Evolutionary conservation across 2,797 vertebrate species (phyloP).

Genomic region (Glossophaga mutica): DNA sequence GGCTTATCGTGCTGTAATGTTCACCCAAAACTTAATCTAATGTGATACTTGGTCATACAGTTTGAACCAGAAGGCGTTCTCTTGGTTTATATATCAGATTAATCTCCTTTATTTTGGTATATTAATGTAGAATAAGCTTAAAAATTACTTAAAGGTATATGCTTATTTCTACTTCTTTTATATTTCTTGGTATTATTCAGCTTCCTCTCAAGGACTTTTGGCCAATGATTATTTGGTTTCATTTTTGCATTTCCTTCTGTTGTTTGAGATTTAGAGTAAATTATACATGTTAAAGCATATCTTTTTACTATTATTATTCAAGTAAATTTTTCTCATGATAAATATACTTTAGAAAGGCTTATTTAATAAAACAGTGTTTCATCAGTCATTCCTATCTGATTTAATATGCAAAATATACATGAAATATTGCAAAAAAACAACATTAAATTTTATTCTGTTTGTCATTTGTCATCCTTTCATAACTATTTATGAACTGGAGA

Average conservation of each 20-base stretch:
- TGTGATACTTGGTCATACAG: not conserved
- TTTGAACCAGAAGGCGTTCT: not conserved
- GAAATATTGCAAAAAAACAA: conserved; percentile 41
- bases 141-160: not conserved
- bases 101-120: not conserved
- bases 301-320: conserved; percentile 51
- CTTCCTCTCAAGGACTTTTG: not conserved
- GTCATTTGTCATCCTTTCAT: conserved; percentile 39
- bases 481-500: conserved; percentile 17
- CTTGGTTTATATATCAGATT: not conserved
- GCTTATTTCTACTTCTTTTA: not conserved
- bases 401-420: conserved; percentile 56
- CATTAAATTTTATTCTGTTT: conserved; percentile 44
- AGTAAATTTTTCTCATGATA: conserved; percentile 33
- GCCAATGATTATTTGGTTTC: not conserved
- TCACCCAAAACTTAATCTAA: not conserved
- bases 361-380: conserved; percentile 68
- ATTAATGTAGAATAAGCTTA: not conserved
- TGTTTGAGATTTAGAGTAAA: conserved; percentile 48
- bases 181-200: not conserved
- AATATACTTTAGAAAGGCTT: conserved; percentile 44
- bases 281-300: conserved; percentile 40
- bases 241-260: conserved; percentile 12
- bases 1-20: not conserved
- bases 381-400: conserved; percentile 58